Evolutionary conservation across 2,888 invertebrate species (phyloP), one percentile per base, ranked within the genome.

Genomic region (Anodontia alba): DNA sequence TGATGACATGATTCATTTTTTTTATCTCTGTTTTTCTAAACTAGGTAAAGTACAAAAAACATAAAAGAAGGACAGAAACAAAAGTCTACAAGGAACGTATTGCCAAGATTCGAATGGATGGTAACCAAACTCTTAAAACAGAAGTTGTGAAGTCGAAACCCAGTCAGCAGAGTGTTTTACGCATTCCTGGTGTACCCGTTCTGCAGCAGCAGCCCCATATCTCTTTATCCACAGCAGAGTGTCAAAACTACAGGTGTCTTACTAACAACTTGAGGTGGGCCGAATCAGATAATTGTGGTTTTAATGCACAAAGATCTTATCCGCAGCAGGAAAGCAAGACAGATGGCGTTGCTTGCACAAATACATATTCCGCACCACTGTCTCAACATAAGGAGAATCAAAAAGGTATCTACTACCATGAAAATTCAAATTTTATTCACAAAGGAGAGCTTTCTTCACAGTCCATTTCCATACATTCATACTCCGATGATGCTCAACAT

Each of bases 41-140:
- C 17, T 81, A 96, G 96, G 98, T 99, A 73, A 99, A 98, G 96
- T 99, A 99, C 95, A 98, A 98, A 95, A 99, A 99, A 95, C 98
- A 91, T 76, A 98, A 96, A 98, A 98, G 96, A 97, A 98, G 95
- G 96, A 87, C 96, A 90, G 96, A 86, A 17, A 79, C 80, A 1
- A 84, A 87, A 23, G 43, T 87, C 8, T 78, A 85, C 69, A 90
- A 89, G 76, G 87, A 90, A 43, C 83, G 86, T 67, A 84, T 89
- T 29, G 81, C 81, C 20, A 73, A 66, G 31, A 80, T 81, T 43
- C 70, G 62, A 29, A 49, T 77, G n/a, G 43, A 68, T 0, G 42
- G 54, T 12, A 70, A 67, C 36, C 73, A 81, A n/a, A 73, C 78
- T 20, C 31, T 81, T n/a, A 73, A 67, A 33, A 77, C 77, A n/a